Evolutionary conservation across 2,797 vertebrate genomes (phyloP).

Genomic region (Spheniscus humboldti): DNA sequence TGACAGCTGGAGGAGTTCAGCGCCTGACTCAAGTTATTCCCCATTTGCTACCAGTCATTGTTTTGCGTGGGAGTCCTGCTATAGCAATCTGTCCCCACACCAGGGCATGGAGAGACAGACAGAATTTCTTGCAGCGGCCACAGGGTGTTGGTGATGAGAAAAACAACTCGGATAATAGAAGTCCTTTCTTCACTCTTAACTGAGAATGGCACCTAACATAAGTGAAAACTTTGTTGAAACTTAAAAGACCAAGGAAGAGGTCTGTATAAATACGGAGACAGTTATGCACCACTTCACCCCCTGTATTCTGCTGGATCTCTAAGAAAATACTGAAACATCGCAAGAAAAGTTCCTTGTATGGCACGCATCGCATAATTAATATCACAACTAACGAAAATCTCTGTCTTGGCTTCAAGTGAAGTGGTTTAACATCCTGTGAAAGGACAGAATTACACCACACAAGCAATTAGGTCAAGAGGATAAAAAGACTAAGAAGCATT

Average conservation of each 20-base stretch:
- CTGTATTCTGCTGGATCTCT: neutral
- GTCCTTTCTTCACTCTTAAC: neutral
- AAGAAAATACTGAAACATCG: neutral
- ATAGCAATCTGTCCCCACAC: neutral
- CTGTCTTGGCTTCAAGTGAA: neutral
- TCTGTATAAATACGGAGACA: neutral
- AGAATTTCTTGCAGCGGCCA: neutral
- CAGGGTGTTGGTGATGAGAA: constrained; percentile 39
- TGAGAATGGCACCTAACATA: neutral
- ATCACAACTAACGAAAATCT: neutral
- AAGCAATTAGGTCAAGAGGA: neutral
- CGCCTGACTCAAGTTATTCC: constrained; percentile 1
- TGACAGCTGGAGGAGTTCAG: constrained; percentile 36
- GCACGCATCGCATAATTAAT: neutral
- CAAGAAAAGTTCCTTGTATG: neutral
- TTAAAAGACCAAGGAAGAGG: neutral
- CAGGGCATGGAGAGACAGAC: neutral
- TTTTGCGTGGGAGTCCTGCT: neutral
- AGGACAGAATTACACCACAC: neutral
- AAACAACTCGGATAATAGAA: neutral
- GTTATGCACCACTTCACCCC: neutral
- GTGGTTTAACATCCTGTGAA: neutral
- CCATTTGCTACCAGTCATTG: neutral
- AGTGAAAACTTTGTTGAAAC: neutral
- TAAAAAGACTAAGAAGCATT: neutral